phyloP scores from a whole-genome alignment of 1,140 invertebrate genomes.

The Centruroides sculpturatus region DNA sequence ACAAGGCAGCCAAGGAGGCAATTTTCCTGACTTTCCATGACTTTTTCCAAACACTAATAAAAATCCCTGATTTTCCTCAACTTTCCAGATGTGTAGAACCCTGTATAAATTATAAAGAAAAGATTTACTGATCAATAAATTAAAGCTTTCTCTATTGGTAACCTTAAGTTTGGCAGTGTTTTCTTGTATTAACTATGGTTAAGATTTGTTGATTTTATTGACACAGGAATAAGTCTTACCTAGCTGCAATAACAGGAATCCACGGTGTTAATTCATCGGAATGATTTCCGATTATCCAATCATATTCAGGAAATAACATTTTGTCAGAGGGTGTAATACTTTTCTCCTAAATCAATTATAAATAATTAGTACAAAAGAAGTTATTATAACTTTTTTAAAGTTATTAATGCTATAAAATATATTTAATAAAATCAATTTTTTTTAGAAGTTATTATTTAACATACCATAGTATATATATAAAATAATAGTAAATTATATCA shows the following conservation, averaged over 20 bases:
- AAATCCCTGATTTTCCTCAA: too few relatives aligned
- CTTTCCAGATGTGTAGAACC: too few relatives aligned
- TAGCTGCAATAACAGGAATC: constrained; percentile 83
- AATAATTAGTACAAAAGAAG: not conserved
- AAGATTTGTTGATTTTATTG: not conserved
- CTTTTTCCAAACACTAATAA: too few relatives aligned
- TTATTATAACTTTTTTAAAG: not conserved
- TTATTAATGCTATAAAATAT: too few relatives aligned
- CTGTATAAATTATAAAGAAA: too few relatives aligned
- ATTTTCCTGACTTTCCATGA: too few relatives aligned
- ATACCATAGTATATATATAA: constrained; percentile 12
- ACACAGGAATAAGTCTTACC: constrained; percentile 23
- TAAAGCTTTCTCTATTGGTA: too few relatives aligned
- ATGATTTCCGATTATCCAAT: constrained; percentile 98
- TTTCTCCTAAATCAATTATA: constrained; percentile 21
- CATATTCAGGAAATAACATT: constrained; percentile 48
- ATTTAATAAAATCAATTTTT: not conserved
- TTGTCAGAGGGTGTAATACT: constrained; percentile 53
- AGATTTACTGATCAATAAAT: too few relatives aligned
- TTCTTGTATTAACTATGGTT: too few relatives aligned
- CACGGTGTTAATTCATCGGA: constrained; percentile 96
- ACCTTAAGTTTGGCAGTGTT: too few relatives aligned
- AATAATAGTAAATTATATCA: constrained; percentile 4
- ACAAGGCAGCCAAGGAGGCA: too few relatives aligned
- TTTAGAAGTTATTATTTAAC: not conserved